Evolutionary conservation across 2,888 invertebrate species (phyloP).

Genomic region (Himalopsyche anomala): DNA sequence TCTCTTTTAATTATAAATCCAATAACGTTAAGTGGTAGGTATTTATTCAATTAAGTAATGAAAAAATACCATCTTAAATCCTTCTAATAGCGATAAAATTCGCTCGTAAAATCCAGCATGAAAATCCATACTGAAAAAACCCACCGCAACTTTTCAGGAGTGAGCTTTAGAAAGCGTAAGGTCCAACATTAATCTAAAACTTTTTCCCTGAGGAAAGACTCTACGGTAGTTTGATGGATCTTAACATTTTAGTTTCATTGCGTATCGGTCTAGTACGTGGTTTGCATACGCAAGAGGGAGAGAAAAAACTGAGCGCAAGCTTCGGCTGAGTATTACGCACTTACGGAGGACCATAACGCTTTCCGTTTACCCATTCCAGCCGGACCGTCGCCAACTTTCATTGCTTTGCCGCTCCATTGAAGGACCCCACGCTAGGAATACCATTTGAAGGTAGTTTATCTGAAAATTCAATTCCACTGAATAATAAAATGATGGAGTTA

Average conservation of each 20-base stretch:
- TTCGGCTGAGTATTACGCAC: slow-evolving; percentile 18
- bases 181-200: slow-evolving; percentile 34
- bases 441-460: slow-evolving; percentile 32
- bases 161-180: slow-evolving; percentile 29
- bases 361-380: slow-evolving; percentile 40
- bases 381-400: slow-evolving; percentile 38
- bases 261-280: slow-evolving; percentile 42
- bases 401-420: slow-evolving; percentile 31
- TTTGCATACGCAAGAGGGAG: slow-evolving; percentile 21
- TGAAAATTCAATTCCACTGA: slow-evolving; percentile 33
- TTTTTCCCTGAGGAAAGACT: slow-evolving; percentile 41
- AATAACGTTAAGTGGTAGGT: no score
- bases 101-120: slow-evolving; percentile 19
- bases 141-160: slow-evolving; percentile 40
- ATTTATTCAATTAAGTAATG: no score
- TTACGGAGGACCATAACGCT: slow-evolving; percentile 35
- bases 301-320: neutral
- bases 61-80: slow-evolving; percentile 8
- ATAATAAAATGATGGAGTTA: slow-evolving; percentile 39
- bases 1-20: neutral
- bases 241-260: slow-evolving; percentile 40
- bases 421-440: neutral
- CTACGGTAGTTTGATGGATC: slow-evolving; percentile 42
- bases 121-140: slow-evolving; percentile 37
- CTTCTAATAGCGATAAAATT: slow-evolving; percentile 18